Conservation (phyloP, 35 echinoderm and acorn worm genomes). For the Ptychodera flava region DNA sequence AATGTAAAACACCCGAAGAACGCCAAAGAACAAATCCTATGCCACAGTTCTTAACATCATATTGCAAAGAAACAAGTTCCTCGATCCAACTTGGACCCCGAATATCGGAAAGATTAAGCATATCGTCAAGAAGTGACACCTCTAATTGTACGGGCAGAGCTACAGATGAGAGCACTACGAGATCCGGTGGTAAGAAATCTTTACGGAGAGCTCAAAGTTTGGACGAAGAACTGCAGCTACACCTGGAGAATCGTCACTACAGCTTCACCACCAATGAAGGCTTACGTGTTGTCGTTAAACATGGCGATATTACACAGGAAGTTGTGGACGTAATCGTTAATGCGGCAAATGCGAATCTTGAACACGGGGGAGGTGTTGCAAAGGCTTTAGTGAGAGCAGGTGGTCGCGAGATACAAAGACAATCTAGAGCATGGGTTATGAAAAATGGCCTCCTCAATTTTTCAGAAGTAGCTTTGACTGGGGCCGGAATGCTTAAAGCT, state of each 20-base stretch:
- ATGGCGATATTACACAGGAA: constrained; percentile 5
- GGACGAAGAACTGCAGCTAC: background rate
- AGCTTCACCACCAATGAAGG: background rate
- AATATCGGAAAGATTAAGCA: too few relatives aligned
- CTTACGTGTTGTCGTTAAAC: background rate
- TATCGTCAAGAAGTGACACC: too few relatives aligned
- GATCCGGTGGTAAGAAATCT: too few relatives aligned
- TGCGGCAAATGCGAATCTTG: constrained; percentile 19
- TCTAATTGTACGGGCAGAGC: too few relatives aligned
- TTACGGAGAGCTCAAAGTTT: too few relatives aligned
- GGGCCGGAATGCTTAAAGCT: background rate
- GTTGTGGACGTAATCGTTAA: constrained; percentile 20
- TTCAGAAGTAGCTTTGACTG: background rate
- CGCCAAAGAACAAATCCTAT: too few relatives aligned
- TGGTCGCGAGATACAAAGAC: background rate
- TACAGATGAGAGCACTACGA: too few relatives aligned
- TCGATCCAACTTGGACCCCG: too few relatives aligned
- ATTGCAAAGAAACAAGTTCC: too few relatives aligned
- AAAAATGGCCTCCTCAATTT: background rate
- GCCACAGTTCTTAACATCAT: too few relatives aligned
- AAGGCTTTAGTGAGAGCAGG: constrained; percentile 15
- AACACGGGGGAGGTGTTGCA: constrained; percentile 31
- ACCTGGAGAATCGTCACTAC: background rate
- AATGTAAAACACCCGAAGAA: too few relatives aligned
- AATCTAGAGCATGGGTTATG: background rate